Evolutionary conservation across 2,888 invertebrate species (phyloP).

Genomic region (Drosophila mimica): DNA sequence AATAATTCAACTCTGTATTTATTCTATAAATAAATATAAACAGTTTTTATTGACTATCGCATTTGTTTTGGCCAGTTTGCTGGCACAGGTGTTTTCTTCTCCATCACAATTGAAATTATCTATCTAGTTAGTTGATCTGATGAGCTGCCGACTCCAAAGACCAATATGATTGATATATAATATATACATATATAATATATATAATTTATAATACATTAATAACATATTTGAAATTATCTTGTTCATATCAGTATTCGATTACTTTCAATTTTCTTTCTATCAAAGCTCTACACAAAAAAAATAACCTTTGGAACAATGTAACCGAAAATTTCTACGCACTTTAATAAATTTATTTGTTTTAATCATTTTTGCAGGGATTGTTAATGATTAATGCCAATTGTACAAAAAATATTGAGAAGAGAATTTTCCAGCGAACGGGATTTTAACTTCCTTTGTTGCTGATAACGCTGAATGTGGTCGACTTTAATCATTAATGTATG

Average conservation of each 20-base stretch:
- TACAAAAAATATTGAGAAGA: background rate
- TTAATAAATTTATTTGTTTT: background rate
- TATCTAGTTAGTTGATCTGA: background rate
- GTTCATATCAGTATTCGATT: background rate
- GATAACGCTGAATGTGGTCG: background rate
- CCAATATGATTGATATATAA: background rate
- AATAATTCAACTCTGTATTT: too few species aligned
- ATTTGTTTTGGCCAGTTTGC: background rate
- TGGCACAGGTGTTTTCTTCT: background rate
- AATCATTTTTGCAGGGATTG: background rate
- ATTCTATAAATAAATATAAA: too few species aligned
- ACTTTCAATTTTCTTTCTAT: background rate
- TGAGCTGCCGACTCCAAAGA: background rate
- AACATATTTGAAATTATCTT: background rate
- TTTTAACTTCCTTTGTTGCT: background rate
- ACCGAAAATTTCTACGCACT: background rate
- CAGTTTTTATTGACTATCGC: background rate
- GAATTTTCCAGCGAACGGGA: background rate
- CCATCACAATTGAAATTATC: background rate
- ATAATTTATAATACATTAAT: background rate
- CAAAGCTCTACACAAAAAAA: background rate
- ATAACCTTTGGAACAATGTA: background rate
- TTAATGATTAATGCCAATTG: background rate
- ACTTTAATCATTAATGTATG: background rate
- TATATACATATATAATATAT: too few species aligned